Evolutionary conservation across 2,113 vertebrate species (phyloP), one percentile per base, ranked within the genome.

Genomic region (Onychostruthus taczanowskii): DNA sequence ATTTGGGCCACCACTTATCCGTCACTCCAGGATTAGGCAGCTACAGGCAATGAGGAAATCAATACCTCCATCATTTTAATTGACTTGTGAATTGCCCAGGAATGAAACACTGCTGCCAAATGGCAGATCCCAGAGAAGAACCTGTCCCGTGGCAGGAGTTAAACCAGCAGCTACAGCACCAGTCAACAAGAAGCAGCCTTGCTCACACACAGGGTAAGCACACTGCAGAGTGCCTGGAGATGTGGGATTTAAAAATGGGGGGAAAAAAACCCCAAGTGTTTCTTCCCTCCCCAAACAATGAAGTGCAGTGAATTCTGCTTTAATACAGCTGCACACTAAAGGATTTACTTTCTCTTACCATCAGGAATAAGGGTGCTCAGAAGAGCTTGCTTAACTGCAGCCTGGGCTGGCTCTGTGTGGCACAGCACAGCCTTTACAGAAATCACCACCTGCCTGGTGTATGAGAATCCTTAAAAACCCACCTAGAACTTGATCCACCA

Each of bases 241-340:
- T 18, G 8, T 0, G 4, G 28, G 43, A 56, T 69, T 70, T 52
- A 0, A 31, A n/a, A 61, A 78, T 10, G 6, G 7, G 2, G 5
- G 5, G 7, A 6, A 39, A 21, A 24, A 2, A 13, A 30, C 16
- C 52, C 12, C 35, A 53, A 41, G 7, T 1, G 19, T 13, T 17
- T 52, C 26, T 61, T 44, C 16, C 30, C 47, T 46, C 27, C 27
- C 22, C 20, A 50, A 37, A 74, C 31, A 76, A 21, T 3, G 8
- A 61, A 30, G 27, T 13, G 11, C 59, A 70, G 10, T 12, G 11
- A 90, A 70, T 33, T 15, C 17, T 53, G 13, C 27, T 67, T 70
- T 46, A 53, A 58, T 3, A 41, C 13, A 62, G 11, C 37, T 55
- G 26, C 26, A 28, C 19, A 22, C 7, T 10, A 10, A 19, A 30